phyloP scores from a whole-genome alignment of 1,140 invertebrate genomes.

The Protaetia brevitarsis region DNA sequence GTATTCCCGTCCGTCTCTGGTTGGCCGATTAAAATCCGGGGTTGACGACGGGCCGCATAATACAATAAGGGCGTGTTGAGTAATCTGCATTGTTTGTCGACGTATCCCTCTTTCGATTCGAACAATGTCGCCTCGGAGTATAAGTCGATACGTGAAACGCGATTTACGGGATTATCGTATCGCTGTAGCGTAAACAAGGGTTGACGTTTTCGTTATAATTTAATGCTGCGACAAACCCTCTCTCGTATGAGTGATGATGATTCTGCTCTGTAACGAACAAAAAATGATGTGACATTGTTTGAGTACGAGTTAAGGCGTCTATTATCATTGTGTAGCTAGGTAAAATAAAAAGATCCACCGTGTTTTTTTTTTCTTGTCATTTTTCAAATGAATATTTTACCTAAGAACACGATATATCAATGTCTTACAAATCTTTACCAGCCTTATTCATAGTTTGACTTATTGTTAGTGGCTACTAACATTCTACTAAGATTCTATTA shows the following conservation, averaged over 20 bases:
- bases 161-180: not conserved
- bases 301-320: too few relatives aligned
- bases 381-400: too few relatives aligned
- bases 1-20: not conserved
- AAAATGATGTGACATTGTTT: too few relatives aligned
- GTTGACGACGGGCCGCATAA: too few relatives aligned
- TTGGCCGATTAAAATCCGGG: not conserved
- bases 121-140: not conserved
- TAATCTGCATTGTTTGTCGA: not conserved
- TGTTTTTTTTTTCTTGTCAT: too few relatives aligned
- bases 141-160: not conserved
- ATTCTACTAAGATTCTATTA: too few relatives aligned
- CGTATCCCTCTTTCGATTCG: not conserved
- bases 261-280: not conserved
- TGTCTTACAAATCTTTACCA: too few relatives aligned
- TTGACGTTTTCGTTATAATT: not conserved
- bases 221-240: not conserved
- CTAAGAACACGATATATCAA: too few relatives aligned
- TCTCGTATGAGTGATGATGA: not conserved
- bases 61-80: not conserved
- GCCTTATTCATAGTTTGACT: too few relatives aligned
- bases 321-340: too few relatives aligned
- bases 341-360: too few relatives aligned
- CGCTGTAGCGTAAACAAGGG: not conserved
- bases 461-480: too few relatives aligned